Percentiles rank a stretch among this genome's conserved stretches.
These are phyloP conservation scores for Scortum barcoo DNA, from an alignment of 2,113 vertebrate genomes.

Conservation along the genomic window DNA sequence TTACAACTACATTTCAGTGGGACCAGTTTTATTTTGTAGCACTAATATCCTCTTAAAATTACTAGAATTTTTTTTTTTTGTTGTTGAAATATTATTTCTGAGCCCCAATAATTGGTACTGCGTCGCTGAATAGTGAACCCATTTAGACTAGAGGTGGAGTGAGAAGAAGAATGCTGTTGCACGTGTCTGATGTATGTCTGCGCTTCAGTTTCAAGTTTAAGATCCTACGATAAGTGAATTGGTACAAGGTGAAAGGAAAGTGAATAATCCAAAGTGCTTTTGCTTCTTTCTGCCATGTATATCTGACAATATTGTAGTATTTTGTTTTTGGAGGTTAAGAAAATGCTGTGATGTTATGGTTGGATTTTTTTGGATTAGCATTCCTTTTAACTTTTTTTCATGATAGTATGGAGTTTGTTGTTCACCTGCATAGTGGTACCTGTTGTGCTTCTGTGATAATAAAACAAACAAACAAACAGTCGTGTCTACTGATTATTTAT, in stretches of 20 bases:
- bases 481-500: neutral
- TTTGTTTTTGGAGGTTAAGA: conserved; percentile 63
- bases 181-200: conserved; percentile 48
- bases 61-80: conserved; percentile 33
- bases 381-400: conserved; percentile 68
- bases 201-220: conserved; percentile 48
- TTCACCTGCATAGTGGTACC: conserved; percentile 84
- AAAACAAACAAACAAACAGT: conserved; percentile 69
- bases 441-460: conserved; percentile 86
- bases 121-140: conserved; percentile 49
- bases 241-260: conserved; percentile 66
- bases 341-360: conserved; percentile 70
- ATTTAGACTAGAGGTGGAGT: conserved; percentile 48
- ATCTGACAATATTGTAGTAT: conserved; percentile 63
- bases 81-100: conserved; percentile 12
- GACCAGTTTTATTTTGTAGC: conserved; percentile 62
- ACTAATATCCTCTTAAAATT: conserved; percentile 41
- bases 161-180: conserved; percentile 58
- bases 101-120: conserved; percentile 74
- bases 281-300: conserved; percentile 68
- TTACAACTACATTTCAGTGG: conserved; percentile 23
- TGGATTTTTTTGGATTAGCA: conserved; percentile 63
- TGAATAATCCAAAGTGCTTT: conserved; percentile 75
- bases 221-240: conserved; percentile 33
- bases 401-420: conserved; percentile 67